Evolutionary conservation across 2,888 invertebrate genomes (phyloP), one percentile per base, ranked within the genome.

Genomic region (Didymodactylos carnosus): DNA sequence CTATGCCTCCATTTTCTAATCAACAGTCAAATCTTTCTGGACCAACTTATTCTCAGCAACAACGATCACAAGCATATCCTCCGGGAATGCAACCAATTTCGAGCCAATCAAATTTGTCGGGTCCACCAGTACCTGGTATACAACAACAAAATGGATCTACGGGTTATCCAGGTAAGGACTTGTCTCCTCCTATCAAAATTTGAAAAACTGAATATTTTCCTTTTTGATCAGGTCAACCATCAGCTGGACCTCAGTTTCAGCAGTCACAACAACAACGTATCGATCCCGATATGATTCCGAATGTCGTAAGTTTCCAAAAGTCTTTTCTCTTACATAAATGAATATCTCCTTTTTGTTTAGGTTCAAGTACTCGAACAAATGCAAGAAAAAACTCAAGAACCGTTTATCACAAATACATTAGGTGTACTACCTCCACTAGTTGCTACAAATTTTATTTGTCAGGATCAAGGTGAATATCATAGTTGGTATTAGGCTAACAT

Each of bases 391-490:
- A 35, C 23, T 39, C 39, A 70, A 23, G 41, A 41, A 71, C 27
- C 29, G n/a, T 74, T 74, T n/a, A 41, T 71, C 14, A 74, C 74
- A 19, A 74, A 72, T 40, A 46, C 69, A 27, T 16, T 49, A 46
- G 75, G 75, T 35, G 69, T 62, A 72, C 39, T 75, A 35, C 75
- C 75, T 27, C 75, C 75, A 39, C 27, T 72, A 19, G 71, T 39
- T 3, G 27, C 23, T 29, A 69, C 72, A 7, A 51, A 75, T 46
- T 75, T 72, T 16, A 39, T 49, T 53, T 71, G 71, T 62, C 53
- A 72, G 62, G 74, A 74, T 43, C 62, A 62, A 53, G 74, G 72
- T 19, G n/a, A n/a, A n/a, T n/a, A n/a, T n/a, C n/a, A n/a, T n/a
- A n/a, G n/a, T n/a, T n/a, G n/a, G n/a, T n/a, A n/a, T n/a, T n/a